Conservation (phyloP, 1,140 invertebrate species). For the Pseudomyrmex sp. region DNA sequence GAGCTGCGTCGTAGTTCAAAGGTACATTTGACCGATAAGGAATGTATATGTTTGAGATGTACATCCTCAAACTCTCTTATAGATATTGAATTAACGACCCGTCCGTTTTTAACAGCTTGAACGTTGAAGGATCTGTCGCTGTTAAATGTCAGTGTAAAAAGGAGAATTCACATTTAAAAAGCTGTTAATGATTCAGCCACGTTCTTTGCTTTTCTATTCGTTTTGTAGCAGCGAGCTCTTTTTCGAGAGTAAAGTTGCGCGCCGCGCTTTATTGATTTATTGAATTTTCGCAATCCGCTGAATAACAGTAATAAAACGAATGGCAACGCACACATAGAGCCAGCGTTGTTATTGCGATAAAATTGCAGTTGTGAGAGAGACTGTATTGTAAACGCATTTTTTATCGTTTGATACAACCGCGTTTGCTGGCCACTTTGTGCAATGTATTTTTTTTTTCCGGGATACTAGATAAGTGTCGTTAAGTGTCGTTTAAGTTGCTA, state of each 20-base stretch:
- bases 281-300: constrained; percentile 32
- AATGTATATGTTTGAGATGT: neutral
- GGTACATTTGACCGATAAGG: no score
- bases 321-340: constrained; percentile 4
- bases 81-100: constrained; percentile 15
- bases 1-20: neutral
- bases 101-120: constrained; percentile 4
- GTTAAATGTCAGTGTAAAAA: neutral
- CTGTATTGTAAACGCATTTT: constrained; percentile 7
- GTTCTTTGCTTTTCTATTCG: constrained; percentile 2
- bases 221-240: neutral
- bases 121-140: neutral
- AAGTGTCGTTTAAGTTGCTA: neutral
- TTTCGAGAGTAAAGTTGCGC: neutral
- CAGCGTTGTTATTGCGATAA: constrained; percentile 36
- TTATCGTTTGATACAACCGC: constrained; percentile 9
- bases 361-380: neutral
- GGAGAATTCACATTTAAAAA: constrained; percentile 27
- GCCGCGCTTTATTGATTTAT: constrained; percentile 48
- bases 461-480: constrained; percentile 36
- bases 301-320: constrained; percentile 53
- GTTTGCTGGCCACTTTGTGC: neutral
- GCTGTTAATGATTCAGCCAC: neutral
- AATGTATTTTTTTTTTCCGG: constrained; percentile 12
- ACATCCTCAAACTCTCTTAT: neutral